These are phyloP conservation scores for Paramacrobiotus metropolitanus DNA, from an alignment of 1,140 invertebrate species.

Conservation along the genomic window DNA sequence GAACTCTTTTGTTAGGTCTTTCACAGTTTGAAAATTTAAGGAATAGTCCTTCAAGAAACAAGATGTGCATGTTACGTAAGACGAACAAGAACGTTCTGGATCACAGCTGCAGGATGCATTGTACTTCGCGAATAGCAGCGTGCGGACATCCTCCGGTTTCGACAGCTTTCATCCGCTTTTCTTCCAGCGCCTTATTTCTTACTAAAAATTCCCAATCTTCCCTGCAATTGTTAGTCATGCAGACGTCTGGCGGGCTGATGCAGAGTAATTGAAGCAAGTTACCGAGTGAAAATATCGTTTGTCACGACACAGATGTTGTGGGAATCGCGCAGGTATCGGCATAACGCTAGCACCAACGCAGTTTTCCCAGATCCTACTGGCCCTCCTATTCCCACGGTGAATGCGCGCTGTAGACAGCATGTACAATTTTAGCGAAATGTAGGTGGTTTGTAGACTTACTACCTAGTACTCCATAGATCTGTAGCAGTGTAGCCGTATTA, in stretches of 20 bases:
- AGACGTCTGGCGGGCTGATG: background rate
- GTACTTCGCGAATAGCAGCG: slow-evolving; percentile 23
- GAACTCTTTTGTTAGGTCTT: slow-evolving; percentile 20
- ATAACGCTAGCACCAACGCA: slow-evolving; percentile 20
- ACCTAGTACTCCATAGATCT: background rate
- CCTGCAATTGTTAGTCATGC: slow-evolving; percentile 13
- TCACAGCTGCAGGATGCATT: background rate
- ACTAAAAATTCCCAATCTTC: slow-evolving; percentile 25
- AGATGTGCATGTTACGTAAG: background rate
- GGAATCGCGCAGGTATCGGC: slow-evolving; percentile 17
- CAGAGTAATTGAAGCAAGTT: background rate
- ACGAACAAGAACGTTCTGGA: background rate
- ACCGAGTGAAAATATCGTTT: slow-evolving; percentile 25
- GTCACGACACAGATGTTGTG: slow-evolving; percentile 22
- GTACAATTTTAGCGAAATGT: background rate
- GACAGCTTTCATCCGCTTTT: slow-evolving; percentile 20
- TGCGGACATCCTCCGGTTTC: slow-evolving; percentile 25
- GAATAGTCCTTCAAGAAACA: slow-evolving; percentile 20
- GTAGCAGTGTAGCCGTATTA: background rate
- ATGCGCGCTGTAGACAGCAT: slow-evolving; percentile 17
- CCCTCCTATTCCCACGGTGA: slow-evolving; percentile 23
- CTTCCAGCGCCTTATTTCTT: slow-evolving; percentile 19
- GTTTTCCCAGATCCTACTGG: slow-evolving; percentile 25
- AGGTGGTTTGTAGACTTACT: background rate
- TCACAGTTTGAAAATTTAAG: slow-evolving; percentile 21